These are phyloP conservation scores for Notospermus geniculatus DNA, from an alignment of 1,140 invertebrate species.

Conservation along the genomic window DNA sequence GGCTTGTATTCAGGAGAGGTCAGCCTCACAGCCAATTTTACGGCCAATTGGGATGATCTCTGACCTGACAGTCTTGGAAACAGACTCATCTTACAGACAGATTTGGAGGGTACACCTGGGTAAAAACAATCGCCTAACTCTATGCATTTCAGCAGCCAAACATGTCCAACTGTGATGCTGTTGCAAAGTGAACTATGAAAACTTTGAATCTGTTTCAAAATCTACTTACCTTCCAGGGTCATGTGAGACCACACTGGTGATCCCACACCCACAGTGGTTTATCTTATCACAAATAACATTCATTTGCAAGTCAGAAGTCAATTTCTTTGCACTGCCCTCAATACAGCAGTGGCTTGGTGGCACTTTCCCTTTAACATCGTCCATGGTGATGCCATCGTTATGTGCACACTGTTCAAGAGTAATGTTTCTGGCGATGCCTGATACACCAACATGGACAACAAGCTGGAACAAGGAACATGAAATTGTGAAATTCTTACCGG, in stretches of 20 bases:
- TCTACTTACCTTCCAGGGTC: conserved; percentile 54
- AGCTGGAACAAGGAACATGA: conserved; percentile 42
- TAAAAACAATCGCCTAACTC: too few relatives aligned
- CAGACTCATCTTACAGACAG: too few relatives aligned
- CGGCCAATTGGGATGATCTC: too few relatives aligned
- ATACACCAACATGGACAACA: conserved; percentile 59
- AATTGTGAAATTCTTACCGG: too few relatives aligned
- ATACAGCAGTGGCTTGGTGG: conserved; percentile 46
- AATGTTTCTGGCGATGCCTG: conserved; percentile 55
- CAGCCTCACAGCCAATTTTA: too few relatives aligned
- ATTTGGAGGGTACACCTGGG: too few relatives aligned
- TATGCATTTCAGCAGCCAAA: too few relatives aligned
- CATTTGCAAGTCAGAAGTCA: conserved; percentile 55
- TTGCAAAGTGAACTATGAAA: too few relatives aligned
- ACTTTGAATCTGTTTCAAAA: too few relatives aligned
- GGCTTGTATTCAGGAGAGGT: not conserved
- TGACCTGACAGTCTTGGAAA: too few relatives aligned
- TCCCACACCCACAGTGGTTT: conserved; percentile 40
- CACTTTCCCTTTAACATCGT: conserved; percentile 45
- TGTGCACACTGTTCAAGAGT: conserved; percentile 58
- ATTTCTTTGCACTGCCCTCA: conserved; percentile 36
- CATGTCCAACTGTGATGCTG: too few relatives aligned
- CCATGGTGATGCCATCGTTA: conserved; percentile 55
- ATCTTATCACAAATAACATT: conserved; percentile 47
- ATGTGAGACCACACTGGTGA: conserved; percentile 53